These are phyloP conservation scores for Protobothrops mucrosquamatus DNA, from an alignment of 2,113 vertebrate genomes.

Conservation along the genomic window DNA sequence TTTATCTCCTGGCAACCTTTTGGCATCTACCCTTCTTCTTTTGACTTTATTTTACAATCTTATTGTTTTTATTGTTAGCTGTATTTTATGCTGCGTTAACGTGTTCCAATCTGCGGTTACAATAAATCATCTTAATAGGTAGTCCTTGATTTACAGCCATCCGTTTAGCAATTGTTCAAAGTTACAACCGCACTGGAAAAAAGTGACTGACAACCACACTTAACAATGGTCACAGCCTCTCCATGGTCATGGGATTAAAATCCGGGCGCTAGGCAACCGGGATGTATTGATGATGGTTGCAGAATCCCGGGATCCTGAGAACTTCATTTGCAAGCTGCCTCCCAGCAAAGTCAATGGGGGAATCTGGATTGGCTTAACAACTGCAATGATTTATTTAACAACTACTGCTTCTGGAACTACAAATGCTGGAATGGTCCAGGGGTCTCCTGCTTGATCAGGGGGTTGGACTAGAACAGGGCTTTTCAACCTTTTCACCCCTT, in stretches of 20 bases:
- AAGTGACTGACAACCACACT: neutral
- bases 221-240: neutral
- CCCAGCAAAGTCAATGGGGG: no score
- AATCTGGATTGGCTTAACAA: neutral
- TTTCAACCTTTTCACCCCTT: no score
- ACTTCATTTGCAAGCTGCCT: no score
- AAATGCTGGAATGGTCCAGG: neutral
- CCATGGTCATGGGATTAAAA: neutral
- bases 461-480: neutral
- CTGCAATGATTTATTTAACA: no score
- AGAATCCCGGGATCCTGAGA: neutral
- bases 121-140: neutral
- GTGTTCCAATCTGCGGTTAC: neutral
- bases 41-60: neutral
- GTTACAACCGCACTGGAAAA: neutral
- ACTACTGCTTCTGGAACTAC: neutral
- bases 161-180: neutral
- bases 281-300: neutral
- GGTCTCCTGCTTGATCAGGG: neutral
- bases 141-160: neutral
- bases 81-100: neutral
- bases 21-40: neutral
- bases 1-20: neutral
- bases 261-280: neutral
- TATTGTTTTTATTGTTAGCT: neutral